Base-by-base conservation (phyloP, 2,888 invertebrate genomes). In the Hydriomena furcata region DNA sequence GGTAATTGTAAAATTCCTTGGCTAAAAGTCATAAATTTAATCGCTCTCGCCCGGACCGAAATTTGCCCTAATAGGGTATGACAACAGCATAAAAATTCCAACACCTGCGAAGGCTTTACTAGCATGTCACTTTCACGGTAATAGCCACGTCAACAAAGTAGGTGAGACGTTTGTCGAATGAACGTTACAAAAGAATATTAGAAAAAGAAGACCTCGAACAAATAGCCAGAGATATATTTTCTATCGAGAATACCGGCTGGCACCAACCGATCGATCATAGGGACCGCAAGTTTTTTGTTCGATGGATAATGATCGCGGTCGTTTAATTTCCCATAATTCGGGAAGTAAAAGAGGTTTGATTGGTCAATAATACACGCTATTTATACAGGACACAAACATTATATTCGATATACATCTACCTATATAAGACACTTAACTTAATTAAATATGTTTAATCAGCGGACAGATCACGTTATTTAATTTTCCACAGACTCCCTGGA, bases 301-400 rank as follows among this genome's bases (percentile, higher is more conserved):
- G 54, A 61, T 61, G 63, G 72, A 73, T 75, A 72, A 74, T 65
- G 71, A 76, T 69, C 68, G 58, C 43, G 53, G 42, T 58, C 53
- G 58, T 65, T 68, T 65, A 66, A 68, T 73, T 71, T 68, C 63
- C 63, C 56, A 48, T 65, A 64, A 69, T 67, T 60, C 52, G 58
- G 61, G 66, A 46, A 59, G 52, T 59, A 62, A 58, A 54, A 65
- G 46, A n/a, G n/a, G n/a, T n/a, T n/a, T n/a, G n/a, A n/a, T 4
- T 17, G 4, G 17, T 17, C 4, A 53, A 60, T 61, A 64, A 66
- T 65, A 63, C 53, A 12, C 51, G 41, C 60, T 60, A 56, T 67
- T 56, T 57, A 48, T 52, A 60, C 53, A 46, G 50, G 44, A 48
- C 37, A 44, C 61, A 65, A 64, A 66, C 61, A 64, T 60, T 55